These are phyloP conservation scores for Sarcophaga carnaria DNA, from an alignment of 2,888 invertebrate genomes.

Conservation along the genomic window DNA sequence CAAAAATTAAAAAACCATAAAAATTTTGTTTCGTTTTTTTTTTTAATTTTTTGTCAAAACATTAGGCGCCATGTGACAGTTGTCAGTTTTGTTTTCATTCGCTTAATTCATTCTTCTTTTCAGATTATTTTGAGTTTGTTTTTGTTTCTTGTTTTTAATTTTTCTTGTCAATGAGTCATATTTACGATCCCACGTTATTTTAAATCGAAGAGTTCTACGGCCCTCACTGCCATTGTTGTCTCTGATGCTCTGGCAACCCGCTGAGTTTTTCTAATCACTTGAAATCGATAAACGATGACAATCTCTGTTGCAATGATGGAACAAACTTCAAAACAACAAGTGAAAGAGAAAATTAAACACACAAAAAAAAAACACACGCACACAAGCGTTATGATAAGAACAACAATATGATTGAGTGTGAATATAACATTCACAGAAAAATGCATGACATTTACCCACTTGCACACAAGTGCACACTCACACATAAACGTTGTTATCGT, in stretches of 20 bases:
- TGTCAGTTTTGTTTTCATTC: not conserved
- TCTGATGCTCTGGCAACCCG: conserved; percentile 35
- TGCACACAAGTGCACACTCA: not conserved
- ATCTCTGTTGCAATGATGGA: conserved; percentile 52
- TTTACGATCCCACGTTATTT: conserved; percentile 30
- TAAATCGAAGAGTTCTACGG: conserved; percentile 40
- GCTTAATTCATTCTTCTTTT: too few relatives aligned
- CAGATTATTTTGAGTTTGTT: not conserved
- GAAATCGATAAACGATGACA: conserved; percentile 51
- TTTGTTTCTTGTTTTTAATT: not conserved
- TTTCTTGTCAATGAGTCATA: conserved; percentile 58
- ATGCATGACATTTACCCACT: conserved; percentile 23
- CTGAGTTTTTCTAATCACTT: conserved; percentile 56
- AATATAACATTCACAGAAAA: not conserved
- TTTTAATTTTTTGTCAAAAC: conserved; percentile 44
- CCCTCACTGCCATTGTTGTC: not conserved
- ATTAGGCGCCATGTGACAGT: conserved; percentile 65
- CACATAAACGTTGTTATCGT: conserved; percentile 37
- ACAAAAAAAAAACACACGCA: not conserved
- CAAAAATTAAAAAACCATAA: not conserved
- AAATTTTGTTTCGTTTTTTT: not conserved
- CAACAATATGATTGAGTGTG: conserved; percentile 32
- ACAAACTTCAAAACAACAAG: conserved; percentile 21
- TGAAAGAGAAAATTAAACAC: not conserved
- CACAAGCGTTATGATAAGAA: conserved; percentile 5